These are phyloP conservation scores for Drosophila watanabei DNA, from an alignment of 1,140 invertebrate genomes.

Conservation along the genomic window DNA sequence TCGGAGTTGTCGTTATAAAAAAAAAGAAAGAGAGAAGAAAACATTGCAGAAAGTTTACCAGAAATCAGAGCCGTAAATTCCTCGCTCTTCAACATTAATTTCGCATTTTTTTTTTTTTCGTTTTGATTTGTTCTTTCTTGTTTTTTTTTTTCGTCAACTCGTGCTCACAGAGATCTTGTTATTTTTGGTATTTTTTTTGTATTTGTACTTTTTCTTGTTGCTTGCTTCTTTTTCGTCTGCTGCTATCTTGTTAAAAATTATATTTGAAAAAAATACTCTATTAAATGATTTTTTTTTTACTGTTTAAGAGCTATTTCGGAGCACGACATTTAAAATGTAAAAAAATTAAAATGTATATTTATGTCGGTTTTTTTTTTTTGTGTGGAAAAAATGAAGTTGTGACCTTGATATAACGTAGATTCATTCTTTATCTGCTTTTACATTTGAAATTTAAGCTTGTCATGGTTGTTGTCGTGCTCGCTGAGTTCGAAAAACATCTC, in stretches of 20 bases:
- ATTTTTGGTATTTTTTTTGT: slow-evolving; percentile 59
- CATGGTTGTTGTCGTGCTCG: slow-evolving; percentile 74
- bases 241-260: slow-evolving; percentile 58
- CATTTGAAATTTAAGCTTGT: slow-evolving; percentile 63
- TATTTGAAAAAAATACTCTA: slow-evolving; percentile 44
- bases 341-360: slow-evolving; percentile 29
- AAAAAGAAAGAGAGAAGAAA: slow-evolving; percentile 27
- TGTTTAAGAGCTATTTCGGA: slow-evolving; percentile 82
- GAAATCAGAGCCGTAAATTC: slow-evolving; percentile 24
- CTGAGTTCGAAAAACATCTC: slow-evolving; percentile 34
- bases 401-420: slow-evolving; percentile 49
- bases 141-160: slow-evolving; percentile 41
- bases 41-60: slow-evolving; percentile 1
- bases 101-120: slow-evolving; percentile 39
- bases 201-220: slow-evolving; percentile 70
- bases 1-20: slow-evolving; percentile 30
- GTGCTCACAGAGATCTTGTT: slow-evolving; percentile 39
- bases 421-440: slow-evolving; percentile 34
- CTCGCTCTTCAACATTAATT: slow-evolving; percentile 29
- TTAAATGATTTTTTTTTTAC: slow-evolving; percentile 34
- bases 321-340: slow-evolving; percentile 56
- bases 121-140: slow-evolving; percentile 33
- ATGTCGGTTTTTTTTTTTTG: slow-evolving; percentile 3
- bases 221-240: slow-evolving; percentile 68
- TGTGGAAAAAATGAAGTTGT: slow-evolving; percentile 38